Conservation (phyloP, 2,888 invertebrate species). For the Meloe dianella region DNA sequence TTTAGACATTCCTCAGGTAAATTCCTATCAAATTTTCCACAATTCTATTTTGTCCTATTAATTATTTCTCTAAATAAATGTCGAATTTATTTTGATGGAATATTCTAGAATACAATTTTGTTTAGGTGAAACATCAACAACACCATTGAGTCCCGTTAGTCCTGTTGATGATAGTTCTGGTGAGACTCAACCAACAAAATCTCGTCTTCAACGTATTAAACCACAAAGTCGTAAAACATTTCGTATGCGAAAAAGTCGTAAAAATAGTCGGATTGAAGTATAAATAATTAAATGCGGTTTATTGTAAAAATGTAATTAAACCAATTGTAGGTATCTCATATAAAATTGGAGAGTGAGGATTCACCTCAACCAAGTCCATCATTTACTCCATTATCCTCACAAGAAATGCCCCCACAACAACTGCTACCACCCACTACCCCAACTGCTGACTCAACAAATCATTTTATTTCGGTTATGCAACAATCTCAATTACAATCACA, state of each 20-base stretch:
- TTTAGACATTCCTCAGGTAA: conserved; percentile 79
- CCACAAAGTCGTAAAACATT: conserved; percentile 95
- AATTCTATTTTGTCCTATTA: not conserved
- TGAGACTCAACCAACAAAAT: conserved; percentile 65
- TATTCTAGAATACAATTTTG: not conserved
- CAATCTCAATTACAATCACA: conserved; percentile 33
- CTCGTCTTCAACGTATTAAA: conserved; percentile 87
- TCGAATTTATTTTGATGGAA: conserved; percentile 1
- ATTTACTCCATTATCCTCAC: conserved; percentile 44
- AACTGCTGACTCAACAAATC: conserved; percentile 37
- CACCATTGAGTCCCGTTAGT: conserved; percentile 77
- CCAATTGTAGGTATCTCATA: conserved; percentile 59
- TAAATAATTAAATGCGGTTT: conserved; percentile 40
- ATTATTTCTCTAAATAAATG: not conserved
- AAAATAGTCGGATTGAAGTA: conserved; percentile 71
- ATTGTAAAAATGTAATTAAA: not conserved
- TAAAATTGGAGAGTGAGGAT: conserved; percentile 59
- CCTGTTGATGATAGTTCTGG: conserved; percentile 73
- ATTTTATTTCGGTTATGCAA: conserved; percentile 27
- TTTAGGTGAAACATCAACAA: conserved; percentile 76
- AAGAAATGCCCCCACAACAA: conserved; percentile 42
- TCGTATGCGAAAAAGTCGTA: conserved; percentile 80
- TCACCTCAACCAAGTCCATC: conserved; percentile 35
- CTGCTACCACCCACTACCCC: conserved; percentile 28
- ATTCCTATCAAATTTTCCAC: conserved; percentile 13